Evolutionary conservation across 2,888 invertebrate species (phyloP).

Genomic region (Plebejus melissa): DNA sequence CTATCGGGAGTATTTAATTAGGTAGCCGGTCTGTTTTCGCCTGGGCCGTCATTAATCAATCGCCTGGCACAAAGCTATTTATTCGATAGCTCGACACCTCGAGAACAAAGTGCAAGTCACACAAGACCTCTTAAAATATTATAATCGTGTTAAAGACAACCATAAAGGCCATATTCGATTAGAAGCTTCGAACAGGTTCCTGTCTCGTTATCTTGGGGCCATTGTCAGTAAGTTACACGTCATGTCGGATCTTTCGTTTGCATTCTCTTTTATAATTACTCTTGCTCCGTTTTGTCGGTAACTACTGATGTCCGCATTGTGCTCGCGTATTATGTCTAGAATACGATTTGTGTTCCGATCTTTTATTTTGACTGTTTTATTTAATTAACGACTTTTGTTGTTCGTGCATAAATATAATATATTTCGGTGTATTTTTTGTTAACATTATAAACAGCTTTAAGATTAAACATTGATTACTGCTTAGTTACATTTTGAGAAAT

Average conservation of each 20-base stretch:
- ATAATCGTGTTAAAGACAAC: conserved; percentile 77
- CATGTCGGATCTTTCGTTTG: conserved; percentile 55
- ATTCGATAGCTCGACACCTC: conserved; percentile 73
- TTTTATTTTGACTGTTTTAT: conserved; percentile 34
- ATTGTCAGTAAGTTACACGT: conserved; percentile 63
- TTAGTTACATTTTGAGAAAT: neutral
- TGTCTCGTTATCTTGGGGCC: conserved; percentile 65
- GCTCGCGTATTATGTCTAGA: conserved; percentile 31
- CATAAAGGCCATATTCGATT: conserved; percentile 76
- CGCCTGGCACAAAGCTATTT: conserved; percentile 59
- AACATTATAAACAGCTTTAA: neutral
- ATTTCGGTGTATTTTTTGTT: neutral
- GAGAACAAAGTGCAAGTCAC: conserved; percentile 71
- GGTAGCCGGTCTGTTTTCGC: conserved; percentile 70
- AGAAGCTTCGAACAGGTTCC: conserved; percentile 70
- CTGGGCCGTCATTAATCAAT: conserved; percentile 75
- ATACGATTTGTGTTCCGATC: conserved; percentile 30
- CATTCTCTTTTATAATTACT: conserved; percentile 60
- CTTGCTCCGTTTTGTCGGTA: conserved; percentile 46
- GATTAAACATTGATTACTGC: neutral
- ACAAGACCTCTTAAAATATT: conserved; percentile 73
- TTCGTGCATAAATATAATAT: neutral
- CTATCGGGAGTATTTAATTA: conserved; percentile 66
- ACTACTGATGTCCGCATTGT: conserved; percentile 36
- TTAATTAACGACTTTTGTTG: neutral